phyloP scores from a whole-genome alignment of 2,113 vertebrate genomes.

The Coracopsis vasa region DNA sequence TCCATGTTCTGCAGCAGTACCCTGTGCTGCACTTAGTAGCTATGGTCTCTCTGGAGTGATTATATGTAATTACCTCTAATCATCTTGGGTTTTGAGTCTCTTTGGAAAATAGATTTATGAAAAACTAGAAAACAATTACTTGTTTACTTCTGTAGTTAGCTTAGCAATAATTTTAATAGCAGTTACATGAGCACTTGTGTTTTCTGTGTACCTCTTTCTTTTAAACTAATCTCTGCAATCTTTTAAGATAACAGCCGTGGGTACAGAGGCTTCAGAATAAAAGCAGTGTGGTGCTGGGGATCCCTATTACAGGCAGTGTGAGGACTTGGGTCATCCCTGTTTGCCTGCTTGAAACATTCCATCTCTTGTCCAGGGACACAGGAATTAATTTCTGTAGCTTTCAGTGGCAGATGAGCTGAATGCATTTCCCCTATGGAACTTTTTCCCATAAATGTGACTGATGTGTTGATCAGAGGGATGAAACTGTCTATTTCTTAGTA shows the following conservation, averaged over 20 bases:
- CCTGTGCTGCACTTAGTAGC: not conserved
- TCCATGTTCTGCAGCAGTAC: not conserved
- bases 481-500: not conserved
- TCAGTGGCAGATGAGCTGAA: not conserved
- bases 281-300: not conserved
- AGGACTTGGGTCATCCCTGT: not conserved
- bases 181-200: not conserved
- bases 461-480: not conserved
- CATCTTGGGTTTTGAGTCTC: not conserved
- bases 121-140: not conserved
- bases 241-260: rapidly evolving
- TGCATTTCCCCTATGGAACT: not conserved
- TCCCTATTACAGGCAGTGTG: not conserved
- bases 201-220: not conserved
- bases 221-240: not conserved
- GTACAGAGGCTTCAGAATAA: not conserved
- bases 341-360: not conserved
- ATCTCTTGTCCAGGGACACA: not conserved
- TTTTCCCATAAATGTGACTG: not conserved
- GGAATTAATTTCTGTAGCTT: not conserved
- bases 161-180: not conserved
- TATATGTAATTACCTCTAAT: not conserved
- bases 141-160: not conserved
- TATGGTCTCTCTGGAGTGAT: not conserved
- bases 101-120: not conserved